These are phyloP conservation scores for Maniola jurtina DNA, from an alignment of 1,140 invertebrate species.

Conservation along the genomic window DNA sequence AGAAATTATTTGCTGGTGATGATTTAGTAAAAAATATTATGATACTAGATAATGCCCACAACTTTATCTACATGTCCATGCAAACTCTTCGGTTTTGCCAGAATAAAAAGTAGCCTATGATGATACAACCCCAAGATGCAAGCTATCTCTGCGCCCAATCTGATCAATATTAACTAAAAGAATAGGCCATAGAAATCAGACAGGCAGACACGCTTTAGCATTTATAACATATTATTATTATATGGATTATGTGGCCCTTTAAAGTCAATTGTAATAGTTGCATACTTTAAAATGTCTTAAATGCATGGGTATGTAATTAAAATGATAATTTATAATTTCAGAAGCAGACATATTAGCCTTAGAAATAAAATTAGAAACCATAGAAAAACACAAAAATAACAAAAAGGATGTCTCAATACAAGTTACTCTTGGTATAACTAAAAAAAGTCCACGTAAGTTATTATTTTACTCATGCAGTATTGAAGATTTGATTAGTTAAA, in stretches of 20 bases:
- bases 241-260: too few species aligned
- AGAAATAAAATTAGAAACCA: conserved; percentile 61
- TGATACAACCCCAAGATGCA: too few species aligned
- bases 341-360: conserved; percentile 69
- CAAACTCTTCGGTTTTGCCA: too few species aligned
- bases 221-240: too few species aligned
- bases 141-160: background rate
- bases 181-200: too few species aligned
- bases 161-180: background rate
- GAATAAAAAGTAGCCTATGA: too few species aligned
- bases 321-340: conserved; percentile 33
- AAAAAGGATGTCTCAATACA: conserved; percentile 63
- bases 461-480: background rate
- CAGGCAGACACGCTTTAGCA: too few species aligned
- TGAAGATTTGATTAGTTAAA: too few species aligned
- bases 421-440: conserved; percentile 47
- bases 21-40: background rate
- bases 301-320: background rate
- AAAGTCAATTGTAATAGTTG: background rate
- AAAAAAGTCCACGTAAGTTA: conserved; percentile 33
- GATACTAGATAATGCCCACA: background rate
- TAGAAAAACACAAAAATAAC: conserved; percentile 39
- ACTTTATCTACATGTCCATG: too few species aligned
- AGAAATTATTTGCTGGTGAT: too few species aligned
- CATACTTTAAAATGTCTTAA: background rate